A percentile compares a stretch with the other conserved stretches of the same genome.
Conservation (phyloP, 2,797 vertebrate species). For the Rhynchotus rufescens region DNA sequence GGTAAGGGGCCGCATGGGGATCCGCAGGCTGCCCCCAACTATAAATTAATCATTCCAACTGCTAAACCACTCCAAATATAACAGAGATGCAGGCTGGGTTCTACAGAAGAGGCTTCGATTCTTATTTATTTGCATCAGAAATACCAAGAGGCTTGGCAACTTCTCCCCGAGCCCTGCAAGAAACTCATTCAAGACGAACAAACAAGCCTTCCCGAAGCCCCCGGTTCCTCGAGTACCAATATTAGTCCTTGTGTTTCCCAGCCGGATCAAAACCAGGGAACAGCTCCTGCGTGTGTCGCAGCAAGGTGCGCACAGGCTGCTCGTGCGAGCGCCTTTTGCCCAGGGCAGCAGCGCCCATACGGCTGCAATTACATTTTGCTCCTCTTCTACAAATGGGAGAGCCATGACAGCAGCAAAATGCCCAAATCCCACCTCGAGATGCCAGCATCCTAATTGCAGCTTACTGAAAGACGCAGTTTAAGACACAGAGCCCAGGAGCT, state of each 20-base stretch:
- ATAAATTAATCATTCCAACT: slow-evolving; percentile 16
- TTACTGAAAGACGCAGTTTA: background rate
- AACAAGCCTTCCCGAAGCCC: background rate
- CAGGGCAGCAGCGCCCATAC: too few relatives aligned
- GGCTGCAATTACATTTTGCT: background rate
- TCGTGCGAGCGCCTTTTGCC: background rate
- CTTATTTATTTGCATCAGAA: background rate
- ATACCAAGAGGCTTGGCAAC: background rate
- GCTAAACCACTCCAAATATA: slow-evolving; percentile 1
- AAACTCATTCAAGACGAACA: background rate
- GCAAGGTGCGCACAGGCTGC: background rate
- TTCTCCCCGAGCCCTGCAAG: background rate
- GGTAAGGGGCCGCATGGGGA: background rate
- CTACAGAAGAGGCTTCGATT: background rate
- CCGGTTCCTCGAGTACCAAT: background rate
- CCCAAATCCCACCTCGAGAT: background rate
- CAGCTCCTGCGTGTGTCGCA: background rate
- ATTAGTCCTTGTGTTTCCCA: background rate
- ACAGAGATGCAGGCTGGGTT: background rate
- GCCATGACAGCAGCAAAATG: background rate
- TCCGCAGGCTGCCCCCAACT: background rate
- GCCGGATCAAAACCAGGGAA: background rate
- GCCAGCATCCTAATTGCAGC: background rate
- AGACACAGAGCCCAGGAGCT: background rate
- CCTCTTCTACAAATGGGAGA: background rate